Evolutionary conservation across 2,113 vertebrate genomes (phyloP).

Genomic region (Genyomyrus donnyi): DNA sequence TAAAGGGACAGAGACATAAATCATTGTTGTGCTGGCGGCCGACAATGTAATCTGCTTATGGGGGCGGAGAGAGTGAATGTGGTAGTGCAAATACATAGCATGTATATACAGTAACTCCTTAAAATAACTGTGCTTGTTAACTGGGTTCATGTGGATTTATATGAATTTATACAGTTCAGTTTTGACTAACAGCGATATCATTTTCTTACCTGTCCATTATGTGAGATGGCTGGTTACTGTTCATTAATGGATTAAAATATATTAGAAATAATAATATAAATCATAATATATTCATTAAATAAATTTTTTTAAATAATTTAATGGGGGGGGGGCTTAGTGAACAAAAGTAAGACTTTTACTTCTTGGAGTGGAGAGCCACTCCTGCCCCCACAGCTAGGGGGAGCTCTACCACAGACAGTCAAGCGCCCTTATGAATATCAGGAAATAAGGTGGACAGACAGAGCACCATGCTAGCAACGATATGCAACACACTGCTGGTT

Average conservation of each 20-base stretch:
- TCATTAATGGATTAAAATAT: neutral
- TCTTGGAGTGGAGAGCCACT: neutral
- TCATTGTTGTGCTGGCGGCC: neutral
- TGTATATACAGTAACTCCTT: neutral
- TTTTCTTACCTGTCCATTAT: neutral
- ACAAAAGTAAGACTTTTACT: neutral
- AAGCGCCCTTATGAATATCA: neutral
- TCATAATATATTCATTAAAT: neutral
- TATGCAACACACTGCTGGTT: neutral
- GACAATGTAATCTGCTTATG: neutral
- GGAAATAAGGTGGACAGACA: neutral
- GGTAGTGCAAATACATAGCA: neutral
- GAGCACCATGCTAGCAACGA: neutral
- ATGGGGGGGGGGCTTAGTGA: neutral
- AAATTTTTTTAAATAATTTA: neutral
- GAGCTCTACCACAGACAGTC: neutral
- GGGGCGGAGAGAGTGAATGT: neutral
- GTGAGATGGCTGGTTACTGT: neutral
- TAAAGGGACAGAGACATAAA: conserved; percentile 2
- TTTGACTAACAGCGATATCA: neutral
- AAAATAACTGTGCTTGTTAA: neutral
- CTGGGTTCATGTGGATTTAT: neutral
- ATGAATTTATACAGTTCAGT: neutral
- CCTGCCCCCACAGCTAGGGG: neutral
- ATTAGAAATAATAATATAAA: neutral